These are phyloP conservation scores for Drosophila nannoptera DNA, from an alignment of 1,140 invertebrate genomes.

Conservation along the genomic window DNA sequence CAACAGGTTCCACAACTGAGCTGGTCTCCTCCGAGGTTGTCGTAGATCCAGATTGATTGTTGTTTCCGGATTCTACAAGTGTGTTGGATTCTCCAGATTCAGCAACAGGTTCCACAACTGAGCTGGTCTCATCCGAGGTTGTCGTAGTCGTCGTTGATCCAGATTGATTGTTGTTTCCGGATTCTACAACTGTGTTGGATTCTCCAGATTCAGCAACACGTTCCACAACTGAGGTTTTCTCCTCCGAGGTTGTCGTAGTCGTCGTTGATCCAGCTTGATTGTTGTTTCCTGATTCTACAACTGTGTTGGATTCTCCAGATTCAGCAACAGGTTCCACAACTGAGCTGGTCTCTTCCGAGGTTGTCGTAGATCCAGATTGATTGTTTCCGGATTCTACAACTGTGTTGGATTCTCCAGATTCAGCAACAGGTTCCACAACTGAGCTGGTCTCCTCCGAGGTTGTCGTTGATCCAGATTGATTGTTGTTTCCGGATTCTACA, in stretches of 20 bases:
- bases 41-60: not conserved
- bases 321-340: not conserved
- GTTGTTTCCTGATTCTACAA: not conserved
- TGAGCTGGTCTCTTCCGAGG: not conserved
- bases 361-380: conserved; percentile 6
- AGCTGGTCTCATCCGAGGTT: too few species aligned
- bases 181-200: not conserved
- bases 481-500: not conserved
- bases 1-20: not conserved
- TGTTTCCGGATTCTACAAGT: not conserved
- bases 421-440: not conserved
- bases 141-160: conserved; percentile 2
- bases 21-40: not conserved
- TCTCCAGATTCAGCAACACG: not conserved
- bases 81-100: not conserved
- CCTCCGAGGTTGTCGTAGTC: not conserved
- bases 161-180: conserved; percentile 1
- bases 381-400: not conserved
- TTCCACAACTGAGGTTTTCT: not conserved
- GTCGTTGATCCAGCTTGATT: not conserved
- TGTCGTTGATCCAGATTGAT: conserved; percentile 17
- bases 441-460: not conserved
- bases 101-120: not conserved
- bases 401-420: not conserved
- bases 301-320: not conserved